Evolutionary conservation across 2,888 invertebrate genomes (phyloP).

Genomic region (Endomychus coccineus): DNA sequence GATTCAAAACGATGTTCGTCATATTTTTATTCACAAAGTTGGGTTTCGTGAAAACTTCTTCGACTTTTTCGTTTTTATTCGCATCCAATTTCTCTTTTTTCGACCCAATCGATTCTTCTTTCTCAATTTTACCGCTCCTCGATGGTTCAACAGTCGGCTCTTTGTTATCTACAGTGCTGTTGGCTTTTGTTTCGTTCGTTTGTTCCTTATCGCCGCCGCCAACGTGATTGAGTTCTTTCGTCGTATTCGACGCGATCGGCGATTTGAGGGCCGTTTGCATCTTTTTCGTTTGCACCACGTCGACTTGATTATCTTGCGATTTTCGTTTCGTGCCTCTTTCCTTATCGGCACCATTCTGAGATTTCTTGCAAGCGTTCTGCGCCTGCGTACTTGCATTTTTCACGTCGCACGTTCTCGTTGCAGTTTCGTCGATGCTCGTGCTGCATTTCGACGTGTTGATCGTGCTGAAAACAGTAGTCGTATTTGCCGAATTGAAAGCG

Average conservation of each 20-base stretch:
- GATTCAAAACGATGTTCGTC: no score
- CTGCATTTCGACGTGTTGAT: constrained; percentile 33
- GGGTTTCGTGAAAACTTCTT: no score
- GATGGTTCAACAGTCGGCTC: no score
- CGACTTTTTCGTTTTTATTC: no score
- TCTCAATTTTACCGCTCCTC: no score
- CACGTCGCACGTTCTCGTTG: constrained; percentile 15
- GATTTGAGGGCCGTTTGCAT: background rate
- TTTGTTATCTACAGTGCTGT: no score
- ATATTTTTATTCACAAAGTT: no score
- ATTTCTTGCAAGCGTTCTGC: background rate
- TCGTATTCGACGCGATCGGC: background rate
- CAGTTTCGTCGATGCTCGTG: constrained; percentile 14
- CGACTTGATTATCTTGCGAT: background rate
- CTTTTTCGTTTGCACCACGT: background rate
- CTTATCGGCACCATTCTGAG: background rate
- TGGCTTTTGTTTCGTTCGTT: no score
- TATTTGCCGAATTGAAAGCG: constrained; percentile 20
- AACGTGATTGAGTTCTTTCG: no score
- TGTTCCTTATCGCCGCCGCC: no score
- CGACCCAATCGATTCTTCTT: no score
- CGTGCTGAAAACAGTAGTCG: constrained; percentile 34
- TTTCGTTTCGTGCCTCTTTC: background rate
- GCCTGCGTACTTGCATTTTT: background rate
- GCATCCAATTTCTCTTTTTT: no score